Evolutionary conservation across 2,113 vertebrate species (phyloP), one percentile per base, ranked within the genome.

Genomic region (Oncorhynchus mykiss): DNA sequence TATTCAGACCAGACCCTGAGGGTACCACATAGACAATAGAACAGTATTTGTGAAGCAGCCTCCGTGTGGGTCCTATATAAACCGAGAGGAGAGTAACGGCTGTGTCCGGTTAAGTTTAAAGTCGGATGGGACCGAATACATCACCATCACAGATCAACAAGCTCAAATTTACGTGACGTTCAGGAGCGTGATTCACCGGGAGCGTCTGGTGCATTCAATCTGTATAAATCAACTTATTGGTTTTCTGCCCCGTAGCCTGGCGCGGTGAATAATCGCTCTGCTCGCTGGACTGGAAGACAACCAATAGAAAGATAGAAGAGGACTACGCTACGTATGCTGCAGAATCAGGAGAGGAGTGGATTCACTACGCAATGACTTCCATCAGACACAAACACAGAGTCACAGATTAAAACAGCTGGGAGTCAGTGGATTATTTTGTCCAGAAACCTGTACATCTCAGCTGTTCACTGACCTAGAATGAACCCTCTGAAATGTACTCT

Each of bases 221-320:
- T 90, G 83, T 84, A 88, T 90, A 87, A 90, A 90, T 92, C 87
- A 82, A 81, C 76, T 80, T 86, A 82, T 88, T 86, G 87, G 81
- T 85, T 85, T 82, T 82, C 84, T 74, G 78, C 80, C 80, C 84
- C 67, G 82, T 76, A 82, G 80, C 73, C 49, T 78, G 70, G 39
- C n/a, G 54, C 45, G 20, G 84, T 90, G 85, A 89, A 88, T 88
- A 91, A 91, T 85, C 66, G 71, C 85, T 59, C 71, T 64, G 65
- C 81, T 51, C 62, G 54, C 60, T 57, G 67, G 67, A 75, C 75
- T 80, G 71, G n/a, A 76, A 60, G 71, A 82, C 78, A 12, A 22
- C n/a, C 51, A 54, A 29, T 22, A 31, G 16, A 18, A 2, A 6
- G 25, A 76, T 6, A n/a, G 29, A 69, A 1, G 22, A 27, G 49